These are phyloP conservation scores for Montifringilla adamsi DNA, from an alignment of 2,113 vertebrate genomes.

Conservation along the genomic window DNA sequence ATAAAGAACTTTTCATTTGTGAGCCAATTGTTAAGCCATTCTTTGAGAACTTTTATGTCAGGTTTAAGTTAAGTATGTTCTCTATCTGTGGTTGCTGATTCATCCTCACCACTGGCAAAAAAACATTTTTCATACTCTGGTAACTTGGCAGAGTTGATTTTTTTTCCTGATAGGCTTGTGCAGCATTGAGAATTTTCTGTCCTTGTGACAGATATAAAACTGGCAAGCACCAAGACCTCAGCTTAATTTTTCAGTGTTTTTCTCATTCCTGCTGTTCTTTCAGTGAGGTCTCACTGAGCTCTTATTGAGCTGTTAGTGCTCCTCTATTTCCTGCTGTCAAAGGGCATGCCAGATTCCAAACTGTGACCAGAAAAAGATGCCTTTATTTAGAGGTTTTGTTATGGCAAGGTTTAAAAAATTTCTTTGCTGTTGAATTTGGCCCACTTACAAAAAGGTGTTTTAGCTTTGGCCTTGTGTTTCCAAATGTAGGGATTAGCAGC, in stretches of 20 bases:
- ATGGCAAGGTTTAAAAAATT: neutral
- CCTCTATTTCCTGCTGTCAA: neutral
- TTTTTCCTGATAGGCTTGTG: neutral
- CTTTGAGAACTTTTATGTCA: neutral
- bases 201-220: neutral
- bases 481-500: neutral
- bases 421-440: neutral
- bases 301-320: neutral
- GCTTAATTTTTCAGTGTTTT: constrained; percentile 4
- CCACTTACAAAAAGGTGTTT: neutral
- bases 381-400: neutral
- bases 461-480: neutral
- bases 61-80: neutral
- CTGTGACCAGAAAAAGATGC: neutral
- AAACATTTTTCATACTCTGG: neutral
- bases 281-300: neutral
- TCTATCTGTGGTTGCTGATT: neutral
- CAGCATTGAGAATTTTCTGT: neutral
- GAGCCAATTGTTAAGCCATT: neutral
- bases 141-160: neutral
- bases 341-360: neutral
- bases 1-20: neutral
- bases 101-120: neutral
- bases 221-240: neutral
- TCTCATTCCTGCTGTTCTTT: neutral